Percentiles rank a stretch among this genome's conserved stretches.
These are phyloP conservation scores for Gulo gulo DNA, from an alignment of 2,113 vertebrate species.

Conservation along the genomic window DNA sequence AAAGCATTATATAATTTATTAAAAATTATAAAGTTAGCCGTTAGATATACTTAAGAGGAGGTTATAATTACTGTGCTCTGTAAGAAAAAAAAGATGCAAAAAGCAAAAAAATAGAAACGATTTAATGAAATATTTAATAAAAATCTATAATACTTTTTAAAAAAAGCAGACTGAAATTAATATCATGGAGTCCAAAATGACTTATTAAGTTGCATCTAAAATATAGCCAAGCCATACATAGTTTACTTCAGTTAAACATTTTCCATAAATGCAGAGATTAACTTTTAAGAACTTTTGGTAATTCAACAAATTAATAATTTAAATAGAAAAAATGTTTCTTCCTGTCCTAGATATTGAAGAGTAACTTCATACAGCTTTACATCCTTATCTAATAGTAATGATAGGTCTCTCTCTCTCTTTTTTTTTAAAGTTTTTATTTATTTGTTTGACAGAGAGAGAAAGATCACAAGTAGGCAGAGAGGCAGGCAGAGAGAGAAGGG, in stretches of 20 bases:
- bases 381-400: background rate
- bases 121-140: background rate
- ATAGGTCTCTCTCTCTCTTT: background rate
- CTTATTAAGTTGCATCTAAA: background rate
- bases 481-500: no score
- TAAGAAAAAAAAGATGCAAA: background rate
- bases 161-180: background rate
- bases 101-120: background rate
- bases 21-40: background rate
- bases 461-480: no score
- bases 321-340: background rate
- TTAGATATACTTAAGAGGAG: background rate
- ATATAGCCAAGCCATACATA: background rate
- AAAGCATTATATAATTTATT: background rate
- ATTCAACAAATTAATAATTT: background rate
- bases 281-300: background rate
- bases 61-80: background rate
- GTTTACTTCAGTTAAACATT: background rate
- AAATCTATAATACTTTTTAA: background rate
- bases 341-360: background rate
- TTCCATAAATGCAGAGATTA: background rate
- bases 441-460: no score
- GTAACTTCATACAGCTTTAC: background rate
- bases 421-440: no score
- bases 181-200: background rate